phyloP scores from a whole-genome alignment of 1,140 invertebrate species.

The Trialeurodes vaporariorum region DNA sequence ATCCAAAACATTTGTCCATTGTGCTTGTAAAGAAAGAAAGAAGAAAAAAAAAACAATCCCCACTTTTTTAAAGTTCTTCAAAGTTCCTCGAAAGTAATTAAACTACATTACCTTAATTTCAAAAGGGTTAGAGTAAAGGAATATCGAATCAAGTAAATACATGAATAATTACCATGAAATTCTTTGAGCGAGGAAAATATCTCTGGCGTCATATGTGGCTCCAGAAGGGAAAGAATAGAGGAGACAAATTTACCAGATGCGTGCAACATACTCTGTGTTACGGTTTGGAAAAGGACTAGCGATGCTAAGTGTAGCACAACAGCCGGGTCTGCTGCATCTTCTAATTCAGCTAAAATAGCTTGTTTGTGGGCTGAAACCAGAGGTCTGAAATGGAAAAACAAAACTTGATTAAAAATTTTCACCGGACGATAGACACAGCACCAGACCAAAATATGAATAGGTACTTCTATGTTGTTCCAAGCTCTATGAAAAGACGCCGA shows the following conservation, averaged over 20 bases:
- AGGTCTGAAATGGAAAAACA: slow-evolving; percentile 34
- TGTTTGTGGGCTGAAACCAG: slow-evolving; percentile 65
- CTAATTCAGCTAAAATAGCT: slow-evolving; percentile 49
- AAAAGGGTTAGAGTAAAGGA: background rate
- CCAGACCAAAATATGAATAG: too few species aligned
- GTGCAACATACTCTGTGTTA: slow-evolving; percentile 71
- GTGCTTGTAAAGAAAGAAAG: background rate
- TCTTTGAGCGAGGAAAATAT: slow-evolving; percentile 46
- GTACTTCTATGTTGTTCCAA: too few species aligned
- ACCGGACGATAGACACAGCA: too few species aligned
- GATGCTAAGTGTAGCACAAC: slow-evolving; percentile 68
- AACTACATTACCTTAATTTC: too few species aligned
- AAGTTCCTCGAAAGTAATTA: too few species aligned
- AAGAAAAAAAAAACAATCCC: background rate
- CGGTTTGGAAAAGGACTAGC: slow-evolving; percentile 67
- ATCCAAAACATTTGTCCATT: background rate
- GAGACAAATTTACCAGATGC: slow-evolving; percentile 85
- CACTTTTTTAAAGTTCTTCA: too few species aligned
- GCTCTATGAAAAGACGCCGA: too few species aligned
- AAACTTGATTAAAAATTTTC: background rate
- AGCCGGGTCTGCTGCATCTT: slow-evolving; percentile 63
- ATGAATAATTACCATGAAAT: slow-evolving; percentile 56
- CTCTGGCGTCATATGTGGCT: slow-evolving; percentile 49
- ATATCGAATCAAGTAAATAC: background rate
- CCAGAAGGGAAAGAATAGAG: slow-evolving; percentile 58